Base-by-base conservation (phyloP, 1,140 invertebrate genomes). In the Onthophagus taurus region DNA sequence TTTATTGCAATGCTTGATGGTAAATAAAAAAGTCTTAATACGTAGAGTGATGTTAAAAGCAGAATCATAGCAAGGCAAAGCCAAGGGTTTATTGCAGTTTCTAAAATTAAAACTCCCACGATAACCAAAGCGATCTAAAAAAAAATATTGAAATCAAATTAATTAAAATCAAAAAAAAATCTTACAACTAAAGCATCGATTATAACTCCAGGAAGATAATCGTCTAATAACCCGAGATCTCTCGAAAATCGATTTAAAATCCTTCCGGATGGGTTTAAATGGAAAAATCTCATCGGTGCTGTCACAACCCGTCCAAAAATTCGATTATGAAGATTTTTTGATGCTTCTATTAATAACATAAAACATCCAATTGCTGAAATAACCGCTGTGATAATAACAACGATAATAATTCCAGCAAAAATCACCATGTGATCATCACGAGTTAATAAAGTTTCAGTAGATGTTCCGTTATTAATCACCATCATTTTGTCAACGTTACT, bases 1-100 rank as follows among this genome's bases (percentile, higher is more conserved):
- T 94, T 94, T 11, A 94, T 72, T 67, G 83, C 86, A 44, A 89
- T 71, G 16, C 85, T 87, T 0, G 88, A 86, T 26, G 24, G 7
- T 26, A 26, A 26, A 7, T 26, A 7, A 26, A 26, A n/a, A 7
- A 26, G n/a, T 26, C 7, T 7, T 7, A 7, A 26, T 7, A 26
- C n/a, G 24, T 7, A 26, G n/a, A 7, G 7, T 26, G 24, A 7
- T 26, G 24, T 7, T 7, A 7, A 26, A 26, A 7, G n/a, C 24
- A 7, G 24, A 7, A n/a, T n/a, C 7, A 26, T 7, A 7, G 24
- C 7, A 26, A 26, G 24, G 24, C 24, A 7, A 7, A 26, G 7
- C n/a, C 24, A 7, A 26, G n/a, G 24, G n/a, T 7, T n/a, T 7
- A 7, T 26, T 26, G 7, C 7, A 26, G n/a, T 26, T 7, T 26